Base-by-base conservation (phyloP, 2,113 vertebrate species). In the Triplophysa rosa region DNA sequence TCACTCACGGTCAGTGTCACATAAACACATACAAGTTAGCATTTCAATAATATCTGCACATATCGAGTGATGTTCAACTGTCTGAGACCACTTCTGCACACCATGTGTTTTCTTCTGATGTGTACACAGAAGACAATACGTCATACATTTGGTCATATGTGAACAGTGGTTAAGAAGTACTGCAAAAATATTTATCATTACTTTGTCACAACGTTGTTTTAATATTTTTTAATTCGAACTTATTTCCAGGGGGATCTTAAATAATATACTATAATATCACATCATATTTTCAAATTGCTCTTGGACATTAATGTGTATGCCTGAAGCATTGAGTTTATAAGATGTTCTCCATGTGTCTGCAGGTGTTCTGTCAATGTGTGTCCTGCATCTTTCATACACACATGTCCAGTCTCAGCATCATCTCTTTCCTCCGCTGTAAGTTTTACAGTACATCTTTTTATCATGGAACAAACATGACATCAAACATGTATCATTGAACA, bases 381-480 rank as follows among this genome's bases (percentile, higher is more conserved):
- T 59, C n/a, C 82, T 40, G 81, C 67, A 26, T 33, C 87, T 2
- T 87, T 79, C 37, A 84, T 89, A 64, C 89, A 89, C 83, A 86
- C 85, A 4, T 21, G 84, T 62, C 24, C 81, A 6, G 78, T 80
- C 14, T 67, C 86, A 4, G 80, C 58, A 61, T 86, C 86, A 16
- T 16, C 59, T 42, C 45, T 11, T 52, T 29, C 78, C n/a, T 82
- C 88, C 37, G 47, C 58, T 6, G 91, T 92, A 66, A 87, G 86
- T 87, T 45, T 42, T 4, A 29, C 29, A 37, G 6, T 29, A 37
- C 5, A 37, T 72, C 1, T 0, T 66, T 54, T 42, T 8, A 5
- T 14, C 8, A 24, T 29, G 13, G 56, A 4, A n/a, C 54, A 21
- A 47, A 42, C n/a, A n/a, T n/a, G n/a, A n/a, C n/a, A n/a, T n/a